Conservation (phyloP, 2,888 invertebrate species). For the Unio pictorum region DNA sequence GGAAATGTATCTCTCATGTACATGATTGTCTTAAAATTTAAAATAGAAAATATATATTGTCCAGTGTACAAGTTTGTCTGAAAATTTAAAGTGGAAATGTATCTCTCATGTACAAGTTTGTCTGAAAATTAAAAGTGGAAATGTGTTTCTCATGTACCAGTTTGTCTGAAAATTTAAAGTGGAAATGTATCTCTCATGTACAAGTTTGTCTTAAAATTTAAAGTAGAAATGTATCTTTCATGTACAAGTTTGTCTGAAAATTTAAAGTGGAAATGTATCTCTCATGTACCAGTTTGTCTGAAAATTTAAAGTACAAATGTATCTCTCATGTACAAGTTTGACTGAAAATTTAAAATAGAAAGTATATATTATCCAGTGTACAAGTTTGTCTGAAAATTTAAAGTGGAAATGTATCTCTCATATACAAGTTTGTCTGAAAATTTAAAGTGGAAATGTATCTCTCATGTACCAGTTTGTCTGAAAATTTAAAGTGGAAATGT, state of each 20-base stretch:
- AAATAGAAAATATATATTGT: neutral
- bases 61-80: conserved; percentile 29
- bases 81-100: conserved; percentile 17
- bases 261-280: neutral
- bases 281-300: too few species aligned
- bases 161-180: too few species aligned
- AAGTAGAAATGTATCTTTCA: conserved; percentile 17
- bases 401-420: conserved; percentile 51
- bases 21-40: conserved; percentile 54
- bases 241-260: conserved; percentile 58
- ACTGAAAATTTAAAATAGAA: neutral
- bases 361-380: neutral
- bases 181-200: conserved; percentile 55
- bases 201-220: conserved; percentile 52
- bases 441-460: conserved; percentile 1
- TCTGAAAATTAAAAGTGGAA: conserved; percentile 42
- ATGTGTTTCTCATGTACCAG: neutral
- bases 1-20: conserved; percentile 34
- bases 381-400: too few species aligned
- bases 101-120: conserved; percentile 63
- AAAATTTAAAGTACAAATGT: too few species aligned
- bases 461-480: too few species aligned
- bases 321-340: too few species aligned
- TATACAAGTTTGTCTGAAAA: conserved; percentile 58
- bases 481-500: too few species aligned